These are phyloP conservation scores for Montipora sp. DNA, from an alignment of 64 coral and sea anemone genomes.

Conservation along the genomic window DNA sequence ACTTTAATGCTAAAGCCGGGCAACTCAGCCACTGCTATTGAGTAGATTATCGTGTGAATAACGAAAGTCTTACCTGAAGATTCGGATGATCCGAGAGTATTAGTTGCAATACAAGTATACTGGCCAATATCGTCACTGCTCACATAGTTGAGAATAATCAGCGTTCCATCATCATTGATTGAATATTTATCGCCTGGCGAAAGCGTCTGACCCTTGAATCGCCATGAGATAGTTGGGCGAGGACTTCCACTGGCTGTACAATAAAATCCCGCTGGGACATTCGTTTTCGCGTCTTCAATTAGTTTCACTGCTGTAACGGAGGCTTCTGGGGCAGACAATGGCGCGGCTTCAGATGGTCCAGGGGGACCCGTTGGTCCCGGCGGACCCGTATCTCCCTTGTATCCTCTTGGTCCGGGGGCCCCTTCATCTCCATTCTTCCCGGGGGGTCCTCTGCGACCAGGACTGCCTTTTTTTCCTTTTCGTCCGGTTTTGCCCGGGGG, in stretches of 20 bases:
- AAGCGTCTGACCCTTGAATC: not conserved
- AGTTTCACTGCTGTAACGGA: not conserved
- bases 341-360: not conserved
- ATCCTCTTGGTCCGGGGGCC: not conserved
- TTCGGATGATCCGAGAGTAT: constrained; percentile 1
- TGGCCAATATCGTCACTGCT: not conserved
- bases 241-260: constrained; percentile 38
- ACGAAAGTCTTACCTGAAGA: not conserved
- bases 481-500: not conserved
- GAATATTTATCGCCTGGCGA: not conserved
- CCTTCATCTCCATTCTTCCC: constrained; percentile 1
- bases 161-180: not conserved
- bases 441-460: not conserved
- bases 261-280: constrained; percentile 13
- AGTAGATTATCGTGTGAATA: not conserved
- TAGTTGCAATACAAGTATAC: constrained; percentile 36
- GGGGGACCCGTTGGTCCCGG: not conserved
- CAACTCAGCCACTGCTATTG: no score
- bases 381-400: not conserved
- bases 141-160: not conserved
- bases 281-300: not conserved
- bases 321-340: not conserved
- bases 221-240: not conserved
- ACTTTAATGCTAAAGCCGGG: no score
- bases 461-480: not conserved